Base-by-base conservation (phyloP, 2,797 vertebrate genomes). In the Todus mexicanus region DNA sequence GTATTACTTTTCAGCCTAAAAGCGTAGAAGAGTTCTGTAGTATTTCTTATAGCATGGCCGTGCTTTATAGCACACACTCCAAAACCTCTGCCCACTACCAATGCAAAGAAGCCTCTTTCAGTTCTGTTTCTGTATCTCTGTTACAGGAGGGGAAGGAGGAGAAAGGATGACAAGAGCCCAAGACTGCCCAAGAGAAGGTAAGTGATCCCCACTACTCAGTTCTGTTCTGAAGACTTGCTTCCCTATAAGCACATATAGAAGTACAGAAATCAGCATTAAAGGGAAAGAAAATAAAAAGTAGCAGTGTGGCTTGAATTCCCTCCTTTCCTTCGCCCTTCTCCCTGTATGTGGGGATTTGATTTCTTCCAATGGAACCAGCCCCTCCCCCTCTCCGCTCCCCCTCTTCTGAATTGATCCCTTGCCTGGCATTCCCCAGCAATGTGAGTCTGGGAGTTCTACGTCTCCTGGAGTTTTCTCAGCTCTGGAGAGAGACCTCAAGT, bases 151-250 rank as follows among this genome's bases (percentile, higher is more conserved):
- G 99, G 99, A 70, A 98, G 99, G 43, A 98, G 99, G 94, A 98
- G 99, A 97, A 99, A 99, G 98, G 99, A 99, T 89, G 99, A 99
- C 95, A 99, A 99, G 98, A 99, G 98, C 60, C 99, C 99, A 31
- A 98, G 99, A 31, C 97, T 99, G 92, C 99, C 99, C 57, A 99
- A 99, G 94, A 98, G 99, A 96, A 98, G 99, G 99, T 99, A 89
- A 98, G 88, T 53, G n/a, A 37, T 45, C 25, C 35, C 71, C 18
- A 73, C 40, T 70, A 5, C 22, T 21, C 29, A 8, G 6, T 50
- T 50, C 7, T 33, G 10, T 42, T 79, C 42, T 77, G 61, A 72
- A 79, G 47, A n/a, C 43, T 73, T 66, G 33, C 16, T 60, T 82
- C n/a, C n/a, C n/a, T n/a, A n/a, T n/a, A n/a, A n/a, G n/a, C n/a